Base-by-base conservation (phyloP, 1,140 invertebrate species). In the Trichoplusia ni region DNA sequence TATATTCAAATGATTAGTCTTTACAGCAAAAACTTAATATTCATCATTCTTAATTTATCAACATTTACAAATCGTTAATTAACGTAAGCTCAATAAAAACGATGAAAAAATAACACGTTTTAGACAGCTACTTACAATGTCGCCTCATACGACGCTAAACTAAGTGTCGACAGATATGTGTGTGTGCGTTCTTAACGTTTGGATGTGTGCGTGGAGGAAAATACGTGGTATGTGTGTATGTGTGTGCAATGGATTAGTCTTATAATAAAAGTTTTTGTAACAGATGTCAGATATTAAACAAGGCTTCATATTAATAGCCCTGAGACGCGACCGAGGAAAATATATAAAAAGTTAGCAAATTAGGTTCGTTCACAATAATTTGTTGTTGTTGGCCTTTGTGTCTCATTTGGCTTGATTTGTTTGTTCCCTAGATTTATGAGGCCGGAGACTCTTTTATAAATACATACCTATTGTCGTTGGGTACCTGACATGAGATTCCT, bases 261-360 rank as follows among this genome's bases (percentile, higher is more conserved):
- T 89, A 89, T 90, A 90, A 90, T 90, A 90, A 90, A 90, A 90
- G 87, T 90, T 90, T 90, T 89, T 89, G 87, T 84, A 90, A 89
- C 87, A 90, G 84, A 90, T 90, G 87, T 89, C 84, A 87, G 80
- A 89, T 90, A 90, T 90, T 90, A 90, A 90, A 88, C 85, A 86
- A 81, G 78, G 75, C 74, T 77, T 79, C 81, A 79, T 81, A 87
- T 86, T 90, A 90, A 89, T 86, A 81, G 82, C 77, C 73, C 66
- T 53, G 75, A 82, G 78, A 79, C 37, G 73, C 73, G 71, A 78
- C 75, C 76, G 67, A 82, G 76, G 83, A 77, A 82, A 85, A 83
- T 82, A 85, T 86, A 85, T 85, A 86, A 90, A 88, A 90, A 90
- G 76, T 90, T 90, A 56, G 74, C 75, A 78, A 83, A 88, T 90